Conservation (phyloP, 2,113 vertebrate species). For the Passer montanus region DNA sequence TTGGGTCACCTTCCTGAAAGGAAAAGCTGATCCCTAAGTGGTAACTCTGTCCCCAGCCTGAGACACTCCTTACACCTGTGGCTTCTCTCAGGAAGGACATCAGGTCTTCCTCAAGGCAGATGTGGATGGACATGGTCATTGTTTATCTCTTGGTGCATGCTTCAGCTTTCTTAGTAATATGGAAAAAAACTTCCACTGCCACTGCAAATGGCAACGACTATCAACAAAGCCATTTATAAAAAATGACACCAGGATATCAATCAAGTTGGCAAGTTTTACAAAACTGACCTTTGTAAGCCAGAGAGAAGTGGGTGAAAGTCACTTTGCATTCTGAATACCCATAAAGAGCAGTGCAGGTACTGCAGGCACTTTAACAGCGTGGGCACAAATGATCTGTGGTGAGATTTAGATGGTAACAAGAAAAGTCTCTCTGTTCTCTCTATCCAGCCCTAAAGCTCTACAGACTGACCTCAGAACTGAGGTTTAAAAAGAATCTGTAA, state of each 20-base stretch:
- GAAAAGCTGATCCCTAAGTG: not conserved
- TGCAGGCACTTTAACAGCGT: not conserved
- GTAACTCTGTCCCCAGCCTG: not conserved
- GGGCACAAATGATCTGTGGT: not conserved
- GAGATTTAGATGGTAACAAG: not conserved
- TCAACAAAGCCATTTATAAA: conserved; percentile 60
- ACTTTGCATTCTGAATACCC: not conserved
- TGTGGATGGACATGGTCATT: not conserved
- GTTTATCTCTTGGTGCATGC: not conserved
- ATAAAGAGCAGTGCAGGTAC: not conserved
- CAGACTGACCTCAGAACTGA: not conserved
- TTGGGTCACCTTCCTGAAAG: not conserved
- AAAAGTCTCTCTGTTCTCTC: not conserved
- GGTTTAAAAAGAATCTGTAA: not conserved
- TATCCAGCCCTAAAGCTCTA: not conserved
- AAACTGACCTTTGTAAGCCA: conserved; percentile 25
- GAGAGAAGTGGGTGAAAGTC: not conserved
- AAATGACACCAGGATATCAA: conserved; percentile 57
- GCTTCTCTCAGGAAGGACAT: not conserved
- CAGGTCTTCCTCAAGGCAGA: not conserved
- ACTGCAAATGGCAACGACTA: not conserved
- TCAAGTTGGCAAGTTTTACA: conserved; percentile 66
- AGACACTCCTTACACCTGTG: not conserved
- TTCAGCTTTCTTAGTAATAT: conserved; percentile 21
- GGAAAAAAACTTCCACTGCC: conserved; percentile 5